These are phyloP conservation scores for Holothuria leucospilota DNA, from an alignment of 53 echinoderm and acorn worm genomes.

Conservation along the genomic window DNA sequence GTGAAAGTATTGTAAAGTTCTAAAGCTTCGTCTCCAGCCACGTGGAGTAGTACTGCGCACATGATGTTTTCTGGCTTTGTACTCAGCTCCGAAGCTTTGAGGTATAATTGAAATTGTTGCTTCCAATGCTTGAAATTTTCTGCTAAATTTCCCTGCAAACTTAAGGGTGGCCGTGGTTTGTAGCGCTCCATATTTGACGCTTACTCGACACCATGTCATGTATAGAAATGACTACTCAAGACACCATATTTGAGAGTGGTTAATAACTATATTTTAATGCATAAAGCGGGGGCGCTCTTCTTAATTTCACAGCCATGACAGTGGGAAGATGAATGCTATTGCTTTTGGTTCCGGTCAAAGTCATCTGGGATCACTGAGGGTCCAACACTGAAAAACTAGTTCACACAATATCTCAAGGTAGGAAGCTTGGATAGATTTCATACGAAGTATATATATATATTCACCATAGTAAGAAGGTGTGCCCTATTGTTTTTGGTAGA, in stretches of 20 bases:
- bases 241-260: constrained; percentile 4
- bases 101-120: constrained; percentile 17
- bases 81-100: background rate
- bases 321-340: too few species aligned
- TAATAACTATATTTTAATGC: too few species aligned
- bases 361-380: too few species aligned
- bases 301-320: background rate
- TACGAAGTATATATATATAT: too few species aligned
- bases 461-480: too few species aligned
- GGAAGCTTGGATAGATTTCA: too few species aligned
- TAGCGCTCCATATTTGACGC: constrained; percentile 19
- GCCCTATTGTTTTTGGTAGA: too few species aligned
- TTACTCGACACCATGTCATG: constrained; percentile 27
- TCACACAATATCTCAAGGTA: too few species aligned
- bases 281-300: constrained; percentile 16
- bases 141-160: constrained; percentile 34
- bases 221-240: background rate
- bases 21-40: constrained; percentile 25
- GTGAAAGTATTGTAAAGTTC: constrained; percentile 42
- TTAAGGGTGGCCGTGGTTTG: constrained; percentile 2
- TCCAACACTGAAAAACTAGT: too few species aligned
- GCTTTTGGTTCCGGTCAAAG: too few species aligned
- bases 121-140: constrained; percentile 10
- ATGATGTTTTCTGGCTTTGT: constrained; percentile 30
- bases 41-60: constrained; percentile 25